Evolutionary conservation across 2,797 vertebrate species (phyloP).

Genomic region (Adelosebastes latens): DNA sequence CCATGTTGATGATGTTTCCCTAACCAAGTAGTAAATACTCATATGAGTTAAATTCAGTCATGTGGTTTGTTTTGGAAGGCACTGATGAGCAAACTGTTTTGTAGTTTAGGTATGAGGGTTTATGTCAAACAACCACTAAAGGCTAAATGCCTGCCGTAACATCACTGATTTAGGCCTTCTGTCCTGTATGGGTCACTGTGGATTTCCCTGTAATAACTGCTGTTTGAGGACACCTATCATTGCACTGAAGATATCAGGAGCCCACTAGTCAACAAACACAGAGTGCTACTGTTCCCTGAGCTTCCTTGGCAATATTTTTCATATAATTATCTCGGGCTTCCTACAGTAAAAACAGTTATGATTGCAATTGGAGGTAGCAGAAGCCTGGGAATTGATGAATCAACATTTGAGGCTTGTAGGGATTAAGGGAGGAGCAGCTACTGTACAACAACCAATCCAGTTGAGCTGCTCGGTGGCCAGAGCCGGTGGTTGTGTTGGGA

Average conservation of each 20-base stretch:
- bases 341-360: neutral
- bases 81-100: neutral
- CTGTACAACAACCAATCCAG: neutral
- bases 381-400: neutral
- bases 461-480: neutral
- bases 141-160: neutral
- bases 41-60: too few species aligned
- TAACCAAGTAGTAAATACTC: neutral
- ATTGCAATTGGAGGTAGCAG: neutral
- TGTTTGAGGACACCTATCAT: neutral
- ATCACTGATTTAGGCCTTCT: neutral
- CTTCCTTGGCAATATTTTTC: neutral
- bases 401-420: neutral
- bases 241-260: neutral
- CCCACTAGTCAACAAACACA: neutral
- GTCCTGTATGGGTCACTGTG: neutral
- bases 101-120: neutral
- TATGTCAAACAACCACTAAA: neutral
- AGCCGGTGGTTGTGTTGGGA: neutral
- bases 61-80: too few species aligned
- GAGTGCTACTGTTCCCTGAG: neutral
- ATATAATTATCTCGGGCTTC: neutral
- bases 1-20: too few species aligned
- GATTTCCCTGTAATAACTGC: slow-evolving; percentile 3
- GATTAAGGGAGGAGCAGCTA: neutral